Conservation (phyloP, 2,797 vertebrate genomes). For the Hybognathus amarus region DNA sequence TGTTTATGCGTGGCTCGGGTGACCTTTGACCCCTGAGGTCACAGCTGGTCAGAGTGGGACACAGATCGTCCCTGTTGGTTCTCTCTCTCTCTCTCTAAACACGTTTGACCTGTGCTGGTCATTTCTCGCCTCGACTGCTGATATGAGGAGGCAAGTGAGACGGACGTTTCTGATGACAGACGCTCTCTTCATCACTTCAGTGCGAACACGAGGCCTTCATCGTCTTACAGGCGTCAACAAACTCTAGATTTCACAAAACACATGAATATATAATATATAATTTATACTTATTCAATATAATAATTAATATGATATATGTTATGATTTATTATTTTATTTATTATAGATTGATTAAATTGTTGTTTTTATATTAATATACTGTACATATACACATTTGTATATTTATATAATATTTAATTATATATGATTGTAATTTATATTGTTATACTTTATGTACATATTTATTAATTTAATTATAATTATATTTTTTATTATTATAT, state of each 20-base stretch:
- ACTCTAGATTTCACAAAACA: neutral
- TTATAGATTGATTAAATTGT: neutral
- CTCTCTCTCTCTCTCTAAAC: slow-evolving; percentile 16
- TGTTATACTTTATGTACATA: too few relatives aligned
- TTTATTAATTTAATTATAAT: too few relatives aligned
- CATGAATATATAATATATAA: neutral
- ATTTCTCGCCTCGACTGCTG: neutral
- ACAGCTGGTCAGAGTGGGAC: slow-evolving; percentile 63
- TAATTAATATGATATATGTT: neutral
- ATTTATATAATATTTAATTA: too few relatives aligned
- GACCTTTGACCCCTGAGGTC: slow-evolving; percentile 71
- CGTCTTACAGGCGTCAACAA: too few relatives aligned
- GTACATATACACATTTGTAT: too few relatives aligned
- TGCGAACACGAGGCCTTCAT: neutral
- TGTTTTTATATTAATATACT: too few relatives aligned
- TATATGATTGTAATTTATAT: too few relatives aligned
- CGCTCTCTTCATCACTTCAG: neutral
- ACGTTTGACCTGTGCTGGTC: slow-evolving; percentile 32
- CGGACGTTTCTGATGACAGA: neutral
- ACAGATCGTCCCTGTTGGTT: slow-evolving; percentile 18
- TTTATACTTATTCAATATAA: neutral
- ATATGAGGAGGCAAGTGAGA: slow-evolving; percentile 1
- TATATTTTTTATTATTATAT: too few relatives aligned
- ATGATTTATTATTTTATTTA: neutral
- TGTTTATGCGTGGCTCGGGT: slow-evolving; percentile 74